Conservation (phyloP, 2,888 invertebrate species). For the Lycia hirtaria region DNA sequence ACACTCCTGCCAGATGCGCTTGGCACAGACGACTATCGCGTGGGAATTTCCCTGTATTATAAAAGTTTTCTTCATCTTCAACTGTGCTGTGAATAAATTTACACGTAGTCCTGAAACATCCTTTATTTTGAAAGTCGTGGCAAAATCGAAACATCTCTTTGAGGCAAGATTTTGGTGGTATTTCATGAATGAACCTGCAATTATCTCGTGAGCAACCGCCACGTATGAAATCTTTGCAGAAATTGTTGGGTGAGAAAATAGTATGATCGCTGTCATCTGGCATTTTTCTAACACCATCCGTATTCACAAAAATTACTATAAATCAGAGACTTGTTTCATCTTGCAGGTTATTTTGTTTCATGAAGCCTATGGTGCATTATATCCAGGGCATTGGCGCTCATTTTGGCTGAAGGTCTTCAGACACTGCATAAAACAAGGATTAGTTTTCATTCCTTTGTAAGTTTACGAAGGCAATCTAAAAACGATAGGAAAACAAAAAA, state of each 20-base stretch:
- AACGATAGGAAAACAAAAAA: too few species aligned
- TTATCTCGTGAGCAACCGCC: conserved; percentile 84
- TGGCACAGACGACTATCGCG: conserved; percentile 84
- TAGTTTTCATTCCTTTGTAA: background rate
- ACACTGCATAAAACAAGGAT: background rate
- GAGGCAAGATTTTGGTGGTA: conserved; percentile 64
- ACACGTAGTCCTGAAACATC: conserved; percentile 87
- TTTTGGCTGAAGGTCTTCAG: background rate
- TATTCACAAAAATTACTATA: too few species aligned
- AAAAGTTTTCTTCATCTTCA: conserved; percentile 89
- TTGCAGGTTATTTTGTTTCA: conserved; percentile 1
- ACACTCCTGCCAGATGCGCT: conserved; percentile 85
- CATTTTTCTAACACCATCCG: conserved; percentile 57
- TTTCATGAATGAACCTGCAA: conserved; percentile 75
- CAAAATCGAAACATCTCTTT: conserved; percentile 83
- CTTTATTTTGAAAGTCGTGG: conserved; percentile 89
- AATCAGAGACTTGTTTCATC: background rate
- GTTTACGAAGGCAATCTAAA: too few species aligned
- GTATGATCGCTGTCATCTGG: conserved; percentile 61
- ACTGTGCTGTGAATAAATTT: conserved; percentile 89
- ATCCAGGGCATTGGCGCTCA: background rate
- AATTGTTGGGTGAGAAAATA: conserved; percentile 52
- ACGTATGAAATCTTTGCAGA: conserved; percentile 82
- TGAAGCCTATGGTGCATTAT: background rate
- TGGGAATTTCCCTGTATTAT: conserved; percentile 86